These are phyloP conservation scores for Tenualosa ilisha DNA, from an alignment of 2,797 vertebrate genomes.

Conservation along the genomic window DNA sequence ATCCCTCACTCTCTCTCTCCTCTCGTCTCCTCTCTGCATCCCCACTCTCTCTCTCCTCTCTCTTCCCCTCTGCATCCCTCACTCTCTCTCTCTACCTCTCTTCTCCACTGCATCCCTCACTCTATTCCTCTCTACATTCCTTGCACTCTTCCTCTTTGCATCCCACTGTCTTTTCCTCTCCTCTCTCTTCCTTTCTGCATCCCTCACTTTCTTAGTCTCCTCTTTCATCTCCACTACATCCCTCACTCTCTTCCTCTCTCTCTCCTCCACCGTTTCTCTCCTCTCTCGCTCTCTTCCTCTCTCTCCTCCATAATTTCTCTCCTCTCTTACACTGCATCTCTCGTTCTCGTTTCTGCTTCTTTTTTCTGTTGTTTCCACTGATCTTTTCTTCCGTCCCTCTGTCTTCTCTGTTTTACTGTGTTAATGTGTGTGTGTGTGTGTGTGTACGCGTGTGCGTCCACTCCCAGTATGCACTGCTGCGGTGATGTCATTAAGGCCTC, in stretches of 20 bases:
- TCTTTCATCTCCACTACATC: not conserved
- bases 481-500: no score
- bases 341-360: no score
- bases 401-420: no score
- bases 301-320: not conserved
- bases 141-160: not conserved
- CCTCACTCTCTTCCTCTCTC: not conserved
- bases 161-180: not conserved
- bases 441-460: not conserved
- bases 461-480: no score
- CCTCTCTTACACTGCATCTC: not conserved
- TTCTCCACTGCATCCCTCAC: not conserved
- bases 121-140: not conserved
- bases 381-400: no score
- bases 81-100: not conserved
- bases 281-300: not conserved
- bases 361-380: no score
- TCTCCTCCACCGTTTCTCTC: not conserved
- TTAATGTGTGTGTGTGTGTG: not conserved
- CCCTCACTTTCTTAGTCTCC: not conserved
- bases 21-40: not conserved
- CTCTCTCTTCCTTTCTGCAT: not conserved
- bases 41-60: not conserved
- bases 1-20: not conserved
- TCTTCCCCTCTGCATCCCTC: slow-evolving; percentile 65